Conservation (phyloP, 2,113 vertebrate species). For the Crotalus horridus region DNA sequence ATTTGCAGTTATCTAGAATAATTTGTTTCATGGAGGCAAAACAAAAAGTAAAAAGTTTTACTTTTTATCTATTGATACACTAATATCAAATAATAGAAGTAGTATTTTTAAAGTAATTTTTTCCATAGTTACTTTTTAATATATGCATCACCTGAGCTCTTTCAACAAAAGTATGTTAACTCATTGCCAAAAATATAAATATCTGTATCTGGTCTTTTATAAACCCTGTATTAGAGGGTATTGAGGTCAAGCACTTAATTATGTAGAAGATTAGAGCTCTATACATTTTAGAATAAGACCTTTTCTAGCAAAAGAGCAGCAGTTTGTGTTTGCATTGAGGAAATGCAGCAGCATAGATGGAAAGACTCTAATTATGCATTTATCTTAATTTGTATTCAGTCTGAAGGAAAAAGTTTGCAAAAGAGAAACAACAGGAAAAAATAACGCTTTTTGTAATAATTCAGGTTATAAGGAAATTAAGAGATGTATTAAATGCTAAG, state of each 20-base stretch:
- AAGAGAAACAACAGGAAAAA: neutral
- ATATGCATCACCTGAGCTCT: neutral
- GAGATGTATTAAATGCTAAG: neutral
- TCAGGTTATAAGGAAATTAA: neutral
- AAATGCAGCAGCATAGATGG: neutral
- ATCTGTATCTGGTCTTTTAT: neutral
- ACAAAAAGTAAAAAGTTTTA: neutral
- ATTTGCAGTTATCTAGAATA: constrained; percentile 6
- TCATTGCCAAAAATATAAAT: neutral
- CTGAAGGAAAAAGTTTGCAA: neutral
- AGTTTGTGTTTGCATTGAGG: neutral
- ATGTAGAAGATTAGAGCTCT: neutral
- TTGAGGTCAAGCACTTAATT: neutral
- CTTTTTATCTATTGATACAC: neutral
- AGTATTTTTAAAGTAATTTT: neutral
- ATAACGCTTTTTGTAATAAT: neutral
- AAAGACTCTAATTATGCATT: neutral
- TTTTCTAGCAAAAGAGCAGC: neutral
- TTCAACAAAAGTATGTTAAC: neutral
- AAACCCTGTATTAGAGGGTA: neutral
- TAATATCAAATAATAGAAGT: neutral
- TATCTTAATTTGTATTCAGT: neutral
- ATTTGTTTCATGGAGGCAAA: neutral
- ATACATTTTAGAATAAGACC: neutral
- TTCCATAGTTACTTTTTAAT: neutral